Conservation (phyloP, 2,888 invertebrate genomes). For the Diarsia rubi region DNA sequence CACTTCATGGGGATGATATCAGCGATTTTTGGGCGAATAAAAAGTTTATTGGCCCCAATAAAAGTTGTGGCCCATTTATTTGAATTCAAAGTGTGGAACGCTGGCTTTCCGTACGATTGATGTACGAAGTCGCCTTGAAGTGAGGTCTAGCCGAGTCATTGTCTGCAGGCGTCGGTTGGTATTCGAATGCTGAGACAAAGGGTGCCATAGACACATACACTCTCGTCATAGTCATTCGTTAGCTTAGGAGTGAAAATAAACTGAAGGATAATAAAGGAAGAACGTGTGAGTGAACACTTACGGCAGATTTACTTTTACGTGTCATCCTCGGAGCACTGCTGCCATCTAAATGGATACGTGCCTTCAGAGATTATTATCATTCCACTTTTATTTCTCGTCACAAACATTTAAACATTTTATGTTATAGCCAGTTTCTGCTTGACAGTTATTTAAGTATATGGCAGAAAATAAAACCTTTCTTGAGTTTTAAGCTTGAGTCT, state of each 20-base stretch:
- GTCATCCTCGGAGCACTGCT: constrained; percentile 54
- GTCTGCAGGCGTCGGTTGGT: constrained; percentile 37
- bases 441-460: constrained; percentile 12
- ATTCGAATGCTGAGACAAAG: constrained; percentile 37
- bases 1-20: constrained; percentile 23
- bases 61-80: constrained; percentile 48
- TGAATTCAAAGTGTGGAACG: constrained; percentile 35
- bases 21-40: constrained; percentile 24
- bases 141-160: constrained; percentile 40
- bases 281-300: constrained; percentile 74
- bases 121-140: constrained; percentile 34
- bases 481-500: constrained; percentile 7
- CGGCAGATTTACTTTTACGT: constrained; percentile 74
- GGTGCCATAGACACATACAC: constrained; percentile 34
- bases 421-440: constrained; percentile 15
- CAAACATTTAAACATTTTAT: constrained; percentile 41
- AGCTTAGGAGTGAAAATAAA: constrained; percentile 73
- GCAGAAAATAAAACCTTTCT: constrained; percentile 3
- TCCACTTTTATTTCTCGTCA: constrained; percentile 35
- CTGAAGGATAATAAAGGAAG: constrained; percentile 75
- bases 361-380: constrained; percentile 61
- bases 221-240: constrained; percentile 67
- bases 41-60: constrained; percentile 44
- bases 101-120: constrained; percentile 30
- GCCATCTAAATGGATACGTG: constrained; percentile 66